Conservation (phyloP, 2,797 vertebrate species). For the Melopsittacus undulatus region DNA sequence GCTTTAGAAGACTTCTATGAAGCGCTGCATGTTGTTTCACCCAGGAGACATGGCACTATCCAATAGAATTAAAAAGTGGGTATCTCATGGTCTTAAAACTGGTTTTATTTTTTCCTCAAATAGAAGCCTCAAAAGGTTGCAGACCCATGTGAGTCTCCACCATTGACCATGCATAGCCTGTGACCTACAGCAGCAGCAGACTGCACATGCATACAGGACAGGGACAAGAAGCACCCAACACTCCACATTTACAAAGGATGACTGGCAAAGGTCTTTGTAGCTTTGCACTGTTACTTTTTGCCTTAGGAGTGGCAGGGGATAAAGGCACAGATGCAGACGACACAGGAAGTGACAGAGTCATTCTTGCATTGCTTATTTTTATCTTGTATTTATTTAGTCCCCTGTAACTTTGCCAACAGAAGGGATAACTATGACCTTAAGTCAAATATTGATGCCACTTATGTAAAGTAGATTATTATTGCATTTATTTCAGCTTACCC, state of each 20-base stretch:
- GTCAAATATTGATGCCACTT: background rate
- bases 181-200: background rate
- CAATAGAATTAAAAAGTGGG: background rate
- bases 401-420: background rate
- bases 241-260: background rate
- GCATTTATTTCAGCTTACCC: background rate
- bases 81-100: background rate
- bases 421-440: background rate
- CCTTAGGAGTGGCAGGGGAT: background rate
- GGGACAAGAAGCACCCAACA: background rate
- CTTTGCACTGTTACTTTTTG: background rate
- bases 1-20: background rate
- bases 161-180: rapidly evolving
- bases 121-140: background rate
- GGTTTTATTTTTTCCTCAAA: background rate
- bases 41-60: background rate
- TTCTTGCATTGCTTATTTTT: background rate
- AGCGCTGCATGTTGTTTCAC: background rate
- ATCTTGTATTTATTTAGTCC: background rate
- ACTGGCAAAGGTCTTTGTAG: background rate
- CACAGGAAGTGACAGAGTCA: background rate
- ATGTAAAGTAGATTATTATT: background rate
- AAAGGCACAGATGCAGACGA: background rate
- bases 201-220: background rate
- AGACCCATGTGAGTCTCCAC: background rate